These are phyloP conservation scores for Cheilosia pagana DNA, from an alignment of 2,888 invertebrate genomes.

Conservation along the genomic window DNA sequence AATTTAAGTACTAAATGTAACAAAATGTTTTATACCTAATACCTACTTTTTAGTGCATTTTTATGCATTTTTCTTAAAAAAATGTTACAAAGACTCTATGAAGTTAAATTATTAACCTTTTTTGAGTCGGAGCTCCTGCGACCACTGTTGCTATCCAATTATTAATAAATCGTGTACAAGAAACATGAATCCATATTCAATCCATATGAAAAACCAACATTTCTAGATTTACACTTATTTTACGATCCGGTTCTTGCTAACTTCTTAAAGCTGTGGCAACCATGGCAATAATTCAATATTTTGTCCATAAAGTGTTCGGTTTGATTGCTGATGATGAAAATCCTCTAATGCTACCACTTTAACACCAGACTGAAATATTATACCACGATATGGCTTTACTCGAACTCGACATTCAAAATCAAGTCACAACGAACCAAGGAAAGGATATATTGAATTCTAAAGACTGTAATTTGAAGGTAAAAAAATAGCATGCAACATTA, in stretches of 20 bases:
- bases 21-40: no score
- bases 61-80: no score
- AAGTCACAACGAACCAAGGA: background rate
- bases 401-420: slow-evolving; percentile 57
- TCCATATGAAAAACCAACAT: background rate
- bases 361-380: slow-evolving; percentile 16
- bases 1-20: no score
- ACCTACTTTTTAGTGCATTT: no score
- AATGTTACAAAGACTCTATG: no score
- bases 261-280: slow-evolving; percentile 26
- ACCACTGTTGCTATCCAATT: no score
- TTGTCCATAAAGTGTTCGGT: slow-evolving; percentile 26
- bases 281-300: slow-evolving; percentile 11
- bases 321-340: slow-evolving; percentile 57
- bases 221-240: background rate
- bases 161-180: no score
- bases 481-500: slow-evolving; percentile 71
- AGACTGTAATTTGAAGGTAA: slow-evolving; percentile 18
- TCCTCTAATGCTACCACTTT: slow-evolving; percentile 56
- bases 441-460: slow-evolving; percentile 47
- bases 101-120: no score
- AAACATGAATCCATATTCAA: no score
- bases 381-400: slow-evolving; percentile 41
- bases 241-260: background rate
- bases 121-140: no score